Percentiles rank a stretch among this genome's conserved stretches.
phyloP scores from a whole-genome alignment of 2,113 vertebrate species.

The Zonotrichia leucophrys region DNA sequence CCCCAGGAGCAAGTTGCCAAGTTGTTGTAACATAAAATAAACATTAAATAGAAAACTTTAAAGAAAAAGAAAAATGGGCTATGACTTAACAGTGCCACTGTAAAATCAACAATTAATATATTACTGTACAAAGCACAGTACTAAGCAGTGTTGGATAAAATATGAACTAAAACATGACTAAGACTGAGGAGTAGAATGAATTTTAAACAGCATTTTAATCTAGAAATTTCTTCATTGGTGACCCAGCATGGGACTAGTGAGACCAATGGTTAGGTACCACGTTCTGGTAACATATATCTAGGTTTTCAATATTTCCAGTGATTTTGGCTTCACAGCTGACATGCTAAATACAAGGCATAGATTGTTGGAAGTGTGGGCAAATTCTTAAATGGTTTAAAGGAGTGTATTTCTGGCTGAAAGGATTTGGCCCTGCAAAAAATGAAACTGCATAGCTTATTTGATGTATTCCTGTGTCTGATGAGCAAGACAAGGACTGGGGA shows the following conservation, averaged over 20 bases:
- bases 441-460: background rate
- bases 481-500: background rate
- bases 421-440: background rate
- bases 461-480: background rate
- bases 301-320: background rate
- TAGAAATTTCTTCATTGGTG: background rate
- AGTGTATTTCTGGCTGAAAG: background rate
- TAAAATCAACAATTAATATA: background rate
- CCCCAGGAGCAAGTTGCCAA: background rate
- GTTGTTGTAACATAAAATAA: background rate
- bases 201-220: background rate
- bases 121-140: background rate
- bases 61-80: background rate
- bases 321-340: background rate
- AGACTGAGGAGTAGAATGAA: background rate
- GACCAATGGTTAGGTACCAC: background rate
- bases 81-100: background rate
- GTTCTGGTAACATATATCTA: accelerated
- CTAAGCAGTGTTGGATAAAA: background rate
- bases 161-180: background rate
- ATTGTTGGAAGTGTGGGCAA: background rate
- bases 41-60: background rate
- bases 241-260: too few relatives aligned
- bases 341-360: background rate
- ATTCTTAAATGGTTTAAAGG: background rate